A percentile compares a stretch with the other conserved stretches of the same genome.
phyloP scores from a whole-genome alignment of 2,113 vertebrate genomes.

The Oncorhynchus nerka region DNA sequence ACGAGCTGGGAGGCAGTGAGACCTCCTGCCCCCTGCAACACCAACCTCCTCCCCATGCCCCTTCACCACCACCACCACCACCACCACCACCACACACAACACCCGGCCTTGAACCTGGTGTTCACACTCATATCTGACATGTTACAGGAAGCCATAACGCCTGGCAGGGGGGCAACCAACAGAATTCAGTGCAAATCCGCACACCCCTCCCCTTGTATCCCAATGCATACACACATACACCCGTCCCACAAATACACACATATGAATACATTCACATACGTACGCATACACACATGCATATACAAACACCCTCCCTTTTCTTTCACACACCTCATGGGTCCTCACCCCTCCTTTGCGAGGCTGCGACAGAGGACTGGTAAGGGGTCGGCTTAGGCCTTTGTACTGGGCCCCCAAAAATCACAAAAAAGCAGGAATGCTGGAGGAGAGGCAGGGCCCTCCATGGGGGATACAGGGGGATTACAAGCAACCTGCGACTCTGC shows the following conservation, averaged over 20 bases:
- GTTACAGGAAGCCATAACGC: conserved; percentile 90
- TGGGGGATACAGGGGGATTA: conserved; percentile 94
- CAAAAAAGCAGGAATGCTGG: conserved; percentile 93
- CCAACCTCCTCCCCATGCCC: conserved; percentile 47
- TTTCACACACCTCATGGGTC: conserved; percentile 86
- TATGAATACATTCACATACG: conserved; percentile 5
- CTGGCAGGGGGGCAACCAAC: conserved; percentile 88
- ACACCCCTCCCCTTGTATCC: conserved; percentile 45
- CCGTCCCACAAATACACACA: conserved; percentile 21
- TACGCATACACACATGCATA: background rate
- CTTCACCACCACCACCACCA: conserved; percentile 29
- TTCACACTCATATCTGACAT: conserved; percentile 98
- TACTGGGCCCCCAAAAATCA: conserved; percentile 54
- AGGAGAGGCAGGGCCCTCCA: conserved; percentile 82
- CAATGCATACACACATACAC: conserved; percentile 33
- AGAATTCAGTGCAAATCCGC: conserved; percentile 82
- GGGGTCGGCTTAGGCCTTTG: conserved; percentile 86
- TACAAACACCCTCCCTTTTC: conserved; percentile 16
- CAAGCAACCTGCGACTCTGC: conserved; percentile 99
- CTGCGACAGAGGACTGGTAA: conserved; percentile 78
- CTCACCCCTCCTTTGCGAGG: conserved; percentile 77
- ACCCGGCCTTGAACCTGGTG: conserved; percentile 81
- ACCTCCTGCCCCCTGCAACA: conserved; percentile 93
- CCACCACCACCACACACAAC: conserved; percentile 21
- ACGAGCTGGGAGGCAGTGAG: conserved; percentile 86